Percentiles rank a stretch among this genome's conserved stretches.
Evolutionary conservation across 2,797 vertebrate genomes (phyloP).

Genomic region (Molothrus aeneus): DNA sequence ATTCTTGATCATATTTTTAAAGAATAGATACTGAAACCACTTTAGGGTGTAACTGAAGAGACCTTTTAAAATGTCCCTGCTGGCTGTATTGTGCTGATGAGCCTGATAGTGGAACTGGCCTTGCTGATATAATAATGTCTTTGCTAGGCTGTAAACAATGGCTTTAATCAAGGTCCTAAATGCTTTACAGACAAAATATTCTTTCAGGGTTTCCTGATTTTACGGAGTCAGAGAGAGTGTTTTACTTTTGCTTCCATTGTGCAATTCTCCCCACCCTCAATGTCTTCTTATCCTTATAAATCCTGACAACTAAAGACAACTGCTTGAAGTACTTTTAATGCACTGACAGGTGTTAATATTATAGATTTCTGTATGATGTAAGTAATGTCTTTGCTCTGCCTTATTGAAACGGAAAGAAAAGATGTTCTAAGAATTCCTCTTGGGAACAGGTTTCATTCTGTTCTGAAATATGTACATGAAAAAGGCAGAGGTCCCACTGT

Average conservation of each 20-base stretch:
- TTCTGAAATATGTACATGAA: neutral
- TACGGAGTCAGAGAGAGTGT: neutral
- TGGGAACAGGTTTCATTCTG: neutral
- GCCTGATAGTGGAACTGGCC: conserved; percentile 13
- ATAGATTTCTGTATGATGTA: neutral
- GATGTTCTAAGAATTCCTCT: neutral
- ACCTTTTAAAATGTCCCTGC: conserved; percentile 50
- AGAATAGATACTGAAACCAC: conserved; percentile 50
- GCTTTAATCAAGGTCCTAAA: conserved; percentile 64
- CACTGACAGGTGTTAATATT: conserved; percentile 18
- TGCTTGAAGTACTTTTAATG: conserved; percentile 20
- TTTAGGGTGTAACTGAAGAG: conserved; percentile 33
- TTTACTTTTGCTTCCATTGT: conserved; percentile 7
- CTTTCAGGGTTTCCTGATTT: conserved; percentile 53
- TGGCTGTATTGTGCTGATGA: conserved; percentile 6
- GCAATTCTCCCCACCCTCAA: neutral
- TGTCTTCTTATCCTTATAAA: conserved; percentile 31
- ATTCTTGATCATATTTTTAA: conserved; percentile 66
- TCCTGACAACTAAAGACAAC: neutral
- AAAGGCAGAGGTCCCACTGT: neutral
- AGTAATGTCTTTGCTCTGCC: neutral
- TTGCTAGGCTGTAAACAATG: conserved; percentile 38
- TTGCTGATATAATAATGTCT: conserved; percentile 23
- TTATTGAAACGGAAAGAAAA: neutral
- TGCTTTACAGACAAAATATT: conserved; percentile 33